These are phyloP conservation scores for Tenualosa thibaudeaui DNA, from an alignment of 2,797 vertebrate genomes.

Conservation along the genomic window DNA sequence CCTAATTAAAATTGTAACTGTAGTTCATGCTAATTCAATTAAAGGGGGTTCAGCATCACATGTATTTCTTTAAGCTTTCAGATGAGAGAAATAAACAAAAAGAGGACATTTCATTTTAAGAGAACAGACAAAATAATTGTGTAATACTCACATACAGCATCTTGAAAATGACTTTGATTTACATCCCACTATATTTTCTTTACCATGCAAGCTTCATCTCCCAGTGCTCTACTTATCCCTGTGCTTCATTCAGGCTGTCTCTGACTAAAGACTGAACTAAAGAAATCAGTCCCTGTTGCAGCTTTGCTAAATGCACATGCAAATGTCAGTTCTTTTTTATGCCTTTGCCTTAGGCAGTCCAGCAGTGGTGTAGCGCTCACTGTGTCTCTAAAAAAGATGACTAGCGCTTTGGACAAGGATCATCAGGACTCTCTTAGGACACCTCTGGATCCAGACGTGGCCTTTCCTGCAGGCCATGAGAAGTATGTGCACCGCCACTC, in stretches of 20 bases:
- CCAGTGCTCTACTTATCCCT: background rate
- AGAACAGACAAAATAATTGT: background rate
- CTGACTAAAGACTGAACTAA: background rate
- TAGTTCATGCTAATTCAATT: slow-evolving; percentile 50
- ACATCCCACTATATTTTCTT: background rate
- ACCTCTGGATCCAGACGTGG: background rate
- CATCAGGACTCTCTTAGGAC: background rate
- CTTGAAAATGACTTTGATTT: background rate
- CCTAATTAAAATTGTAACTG: slow-evolving; percentile 50
- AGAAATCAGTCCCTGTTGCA: background rate
- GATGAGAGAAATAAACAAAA: slow-evolving; percentile 35
- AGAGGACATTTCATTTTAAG: background rate
- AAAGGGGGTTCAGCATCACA: slow-evolving; percentile 37
- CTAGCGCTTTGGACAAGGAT: background rate
- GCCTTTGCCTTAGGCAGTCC: background rate
- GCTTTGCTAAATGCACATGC: background rate
- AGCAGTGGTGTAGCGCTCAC: background rate
- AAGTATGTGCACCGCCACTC: background rate
- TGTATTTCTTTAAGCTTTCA: slow-evolving; percentile 34
- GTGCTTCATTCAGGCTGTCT: background rate
- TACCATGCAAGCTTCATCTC: background rate
- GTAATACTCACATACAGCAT: background rate
- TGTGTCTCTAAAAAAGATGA: background rate
- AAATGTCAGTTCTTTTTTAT: background rate
- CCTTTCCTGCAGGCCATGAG: background rate